A percentile compares a stretch with the other conserved stretches of the same genome.
phyloP scores from a whole-genome alignment of 2,113 vertebrate genomes.

The Meles meles region DNA sequence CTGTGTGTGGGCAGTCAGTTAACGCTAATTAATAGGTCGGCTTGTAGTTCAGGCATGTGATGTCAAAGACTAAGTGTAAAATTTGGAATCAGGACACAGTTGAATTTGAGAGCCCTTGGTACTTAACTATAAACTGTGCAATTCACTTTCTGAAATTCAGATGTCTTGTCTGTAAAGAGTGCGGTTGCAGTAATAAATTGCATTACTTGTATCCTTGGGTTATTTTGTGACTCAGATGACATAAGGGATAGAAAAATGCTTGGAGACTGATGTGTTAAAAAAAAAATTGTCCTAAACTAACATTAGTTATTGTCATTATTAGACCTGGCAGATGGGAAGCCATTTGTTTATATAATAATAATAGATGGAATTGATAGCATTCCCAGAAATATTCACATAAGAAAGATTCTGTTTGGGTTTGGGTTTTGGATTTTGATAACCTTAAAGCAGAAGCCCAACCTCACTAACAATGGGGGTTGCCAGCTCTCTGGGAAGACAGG shows the following conservation, averaged over 20 bases:
- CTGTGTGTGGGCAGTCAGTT: neutral
- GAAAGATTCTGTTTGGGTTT: slow-evolving; percentile 23
- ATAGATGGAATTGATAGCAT: neutral
- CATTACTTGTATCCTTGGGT: neutral
- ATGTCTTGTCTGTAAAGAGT: neutral
- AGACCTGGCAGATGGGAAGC: neutral
- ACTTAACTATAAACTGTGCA: neutral
- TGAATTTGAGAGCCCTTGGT: neutral
- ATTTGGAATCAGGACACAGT: neutral
- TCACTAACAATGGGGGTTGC: neutral
- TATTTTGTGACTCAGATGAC: slow-evolving; percentile 14
- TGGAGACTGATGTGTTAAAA: neutral
- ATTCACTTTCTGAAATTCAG: neutral
- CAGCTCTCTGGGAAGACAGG: neutral
- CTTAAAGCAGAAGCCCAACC: slow-evolving; percentile 25
- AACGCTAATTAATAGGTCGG: neutral
- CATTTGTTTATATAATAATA: slow-evolving; percentile 13
- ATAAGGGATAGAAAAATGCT: neutral
- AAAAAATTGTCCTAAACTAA: neutral
- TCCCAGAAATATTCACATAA: slow-evolving; percentile 7
- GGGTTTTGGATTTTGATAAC: slow-evolving; percentile 42
- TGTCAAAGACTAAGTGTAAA: neutral
- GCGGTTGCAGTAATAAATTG: neutral
- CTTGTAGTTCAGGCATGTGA: neutral
- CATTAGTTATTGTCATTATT: neutral